Evolutionary conservation across 2,113 vertebrate genomes (phyloP).

Genomic region (Corapipo altera): DNA sequence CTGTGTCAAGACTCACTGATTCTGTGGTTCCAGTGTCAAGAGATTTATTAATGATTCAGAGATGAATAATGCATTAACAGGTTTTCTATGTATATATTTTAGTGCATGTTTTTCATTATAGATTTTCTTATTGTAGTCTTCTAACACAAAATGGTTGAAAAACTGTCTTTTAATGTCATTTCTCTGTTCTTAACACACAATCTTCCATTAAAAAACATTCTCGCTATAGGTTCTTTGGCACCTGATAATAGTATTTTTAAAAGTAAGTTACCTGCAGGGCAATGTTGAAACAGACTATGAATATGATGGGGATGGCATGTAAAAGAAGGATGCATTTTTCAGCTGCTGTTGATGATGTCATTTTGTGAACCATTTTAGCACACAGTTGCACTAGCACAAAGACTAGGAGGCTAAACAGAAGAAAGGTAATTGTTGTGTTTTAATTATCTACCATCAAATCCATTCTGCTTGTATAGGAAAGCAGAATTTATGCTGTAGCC

Average conservation of each 20-base stretch:
- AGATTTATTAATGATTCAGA: background rate
- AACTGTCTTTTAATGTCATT: background rate
- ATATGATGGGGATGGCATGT: background rate
- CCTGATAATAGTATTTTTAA: background rate
- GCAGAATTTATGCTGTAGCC: constrained; percentile 96
- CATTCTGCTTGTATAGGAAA: constrained; percentile 82
- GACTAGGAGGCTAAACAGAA: background rate
- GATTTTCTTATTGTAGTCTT: background rate
- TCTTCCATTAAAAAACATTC: background rate
- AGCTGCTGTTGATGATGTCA: background rate
- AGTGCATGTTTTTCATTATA: background rate
- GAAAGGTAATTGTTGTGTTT: background rate
- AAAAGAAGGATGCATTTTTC: background rate
- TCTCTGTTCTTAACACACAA: background rate
- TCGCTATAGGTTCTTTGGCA: background rate
- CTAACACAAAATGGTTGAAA: background rate
- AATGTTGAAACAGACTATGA: background rate
- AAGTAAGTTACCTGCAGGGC: background rate
- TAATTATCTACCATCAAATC: background rate
- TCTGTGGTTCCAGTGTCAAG: background rate
- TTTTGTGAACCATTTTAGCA: background rate
- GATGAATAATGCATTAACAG: background rate
- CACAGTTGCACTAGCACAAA: background rate
- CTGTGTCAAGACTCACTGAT: background rate
- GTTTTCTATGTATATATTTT: background rate